phyloP scores from a whole-genome alignment of 2,888 invertebrate genomes.

The Acanthosoma haemorrhoidale region DNA sequence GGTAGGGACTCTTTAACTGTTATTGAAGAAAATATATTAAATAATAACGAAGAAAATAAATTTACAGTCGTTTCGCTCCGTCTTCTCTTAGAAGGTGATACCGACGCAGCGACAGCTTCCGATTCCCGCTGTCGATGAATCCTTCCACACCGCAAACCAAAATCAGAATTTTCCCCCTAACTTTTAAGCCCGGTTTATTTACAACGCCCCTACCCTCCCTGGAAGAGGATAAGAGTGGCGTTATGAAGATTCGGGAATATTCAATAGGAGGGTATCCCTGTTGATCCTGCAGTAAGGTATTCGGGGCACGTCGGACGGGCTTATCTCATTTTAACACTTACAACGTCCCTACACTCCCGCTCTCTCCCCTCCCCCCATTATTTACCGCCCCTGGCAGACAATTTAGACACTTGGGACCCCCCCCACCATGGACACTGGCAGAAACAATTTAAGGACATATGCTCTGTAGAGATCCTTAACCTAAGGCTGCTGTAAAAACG shows the following conservation, averaged over 20 bases:
- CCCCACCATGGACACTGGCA: not conserved
- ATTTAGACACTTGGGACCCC: not conserved
- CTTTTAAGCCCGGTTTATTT: slow-evolving; percentile 1
- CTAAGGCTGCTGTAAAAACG: not conserved
- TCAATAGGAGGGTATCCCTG: slow-evolving; percentile 22
- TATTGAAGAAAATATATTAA: too few relatives aligned
- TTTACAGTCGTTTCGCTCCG: too few relatives aligned
- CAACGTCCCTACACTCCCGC: slow-evolving; percentile 30
- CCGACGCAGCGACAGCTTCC: too few relatives aligned
- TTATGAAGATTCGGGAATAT: slow-evolving; percentile 11
- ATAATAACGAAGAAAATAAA: too few relatives aligned
- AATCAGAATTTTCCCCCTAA: not conserved
- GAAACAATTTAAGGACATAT: not conserved
- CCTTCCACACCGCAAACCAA: not conserved
- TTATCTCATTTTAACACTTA: slow-evolving; percentile 41
- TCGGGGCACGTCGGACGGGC: slow-evolving; percentile 29
- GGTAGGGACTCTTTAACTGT: too few relatives aligned
- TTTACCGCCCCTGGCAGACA: slow-evolving; percentile 14
- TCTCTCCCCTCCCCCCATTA: slow-evolving; percentile 2
- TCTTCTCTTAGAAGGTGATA: too few relatives aligned
- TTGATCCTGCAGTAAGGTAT: slow-evolving; percentile 21
- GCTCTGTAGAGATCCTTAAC: not conserved
- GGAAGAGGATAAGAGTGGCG: too few relatives aligned
- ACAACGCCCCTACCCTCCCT: slow-evolving; percentile 2
- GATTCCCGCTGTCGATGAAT: too few relatives aligned